Evolutionary conservation across 2,888 invertebrate species (phyloP), one percentile per base, ranked within the genome.

Genomic region (Nudaria mundana): DNA sequence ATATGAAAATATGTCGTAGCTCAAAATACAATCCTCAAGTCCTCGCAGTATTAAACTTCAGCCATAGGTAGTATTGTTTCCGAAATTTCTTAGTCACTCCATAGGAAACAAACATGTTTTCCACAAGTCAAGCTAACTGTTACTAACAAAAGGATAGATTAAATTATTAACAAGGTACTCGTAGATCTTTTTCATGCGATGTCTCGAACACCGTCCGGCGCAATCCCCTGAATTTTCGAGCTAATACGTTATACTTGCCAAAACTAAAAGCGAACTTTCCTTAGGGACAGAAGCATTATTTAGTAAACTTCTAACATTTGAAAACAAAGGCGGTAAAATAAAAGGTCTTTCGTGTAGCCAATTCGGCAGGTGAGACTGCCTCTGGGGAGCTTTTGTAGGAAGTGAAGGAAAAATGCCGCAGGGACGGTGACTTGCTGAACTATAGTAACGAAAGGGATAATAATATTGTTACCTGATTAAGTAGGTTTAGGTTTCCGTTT

Each of bases 281-380:
- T 24, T 11, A 18, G 45, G 40, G 41, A 45, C 23, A 3, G 3
- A n/a, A 41, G 26, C 15, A 59, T 52, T 62, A 57, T 58, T 58
- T 52, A 36, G 49, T 37, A 49, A 54, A 35, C 45, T 54, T 50
- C 23, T 49, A 49, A 48, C 46, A 51, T 52, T 63, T 48, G 39
- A 39, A 74, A 76, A 74, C 73, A 82, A 80, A 75, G 60, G 66
- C 78, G 80, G 76, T 71, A 61, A 68, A 78, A 69, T 79, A 78
- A 82, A 82, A 78, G 80, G 71, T 60, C 49, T 61, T 48, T 68
- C 69, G 63, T 57, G 47, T 48, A 56, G 61, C 54, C 52, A 60
- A 66, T 78, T 81, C 67, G 73, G 77, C 82, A 84, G 86, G 84
- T 82, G 80, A 76, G 68, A 55, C 12, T 10, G 12, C 63, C 81